These are phyloP conservation scores for Pluvianellus socialis DNA, from an alignment of 2,113 vertebrate species.

Conservation along the genomic window DNA sequence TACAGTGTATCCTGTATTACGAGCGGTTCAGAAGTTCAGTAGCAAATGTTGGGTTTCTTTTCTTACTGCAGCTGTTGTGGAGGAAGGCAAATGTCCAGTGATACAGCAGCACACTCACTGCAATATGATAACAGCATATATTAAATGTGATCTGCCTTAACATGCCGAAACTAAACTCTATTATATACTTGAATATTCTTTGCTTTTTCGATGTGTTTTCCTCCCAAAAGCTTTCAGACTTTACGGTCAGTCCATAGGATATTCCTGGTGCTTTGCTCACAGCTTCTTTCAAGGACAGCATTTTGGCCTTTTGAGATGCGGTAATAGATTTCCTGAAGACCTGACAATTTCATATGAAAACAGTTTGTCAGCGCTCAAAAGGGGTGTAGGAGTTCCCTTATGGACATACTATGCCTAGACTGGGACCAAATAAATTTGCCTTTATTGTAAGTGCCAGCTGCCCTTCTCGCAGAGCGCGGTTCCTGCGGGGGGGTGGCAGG, in stretches of 20 bases:
- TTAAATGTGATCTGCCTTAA: background rate
- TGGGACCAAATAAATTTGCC: background rate
- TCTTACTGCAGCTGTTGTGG: background rate
- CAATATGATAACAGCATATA: background rate
- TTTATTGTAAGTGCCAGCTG: background rate
- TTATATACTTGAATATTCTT: background rate
- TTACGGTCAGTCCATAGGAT: rapidly evolving
- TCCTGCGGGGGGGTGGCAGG: background rate
- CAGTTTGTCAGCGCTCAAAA: background rate
- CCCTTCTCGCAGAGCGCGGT: background rate
- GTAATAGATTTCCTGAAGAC: background rate
- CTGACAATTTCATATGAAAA: background rate
- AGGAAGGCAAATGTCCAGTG: background rate
- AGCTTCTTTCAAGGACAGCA: background rate
- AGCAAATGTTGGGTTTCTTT: background rate
- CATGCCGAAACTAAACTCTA: rapidly evolving
- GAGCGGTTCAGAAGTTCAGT: background rate
- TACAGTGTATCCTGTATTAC: background rate
- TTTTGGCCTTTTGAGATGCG: background rate
- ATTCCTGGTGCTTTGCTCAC: background rate
- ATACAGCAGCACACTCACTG: background rate
- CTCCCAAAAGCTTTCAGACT: background rate
- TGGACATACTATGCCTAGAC: background rate
- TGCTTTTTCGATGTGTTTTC: background rate
- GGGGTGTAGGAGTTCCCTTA: background rate